These are phyloP conservation scores for Macaria notata DNA, from an alignment of 2,888 invertebrate species.

Conservation along the genomic window DNA sequence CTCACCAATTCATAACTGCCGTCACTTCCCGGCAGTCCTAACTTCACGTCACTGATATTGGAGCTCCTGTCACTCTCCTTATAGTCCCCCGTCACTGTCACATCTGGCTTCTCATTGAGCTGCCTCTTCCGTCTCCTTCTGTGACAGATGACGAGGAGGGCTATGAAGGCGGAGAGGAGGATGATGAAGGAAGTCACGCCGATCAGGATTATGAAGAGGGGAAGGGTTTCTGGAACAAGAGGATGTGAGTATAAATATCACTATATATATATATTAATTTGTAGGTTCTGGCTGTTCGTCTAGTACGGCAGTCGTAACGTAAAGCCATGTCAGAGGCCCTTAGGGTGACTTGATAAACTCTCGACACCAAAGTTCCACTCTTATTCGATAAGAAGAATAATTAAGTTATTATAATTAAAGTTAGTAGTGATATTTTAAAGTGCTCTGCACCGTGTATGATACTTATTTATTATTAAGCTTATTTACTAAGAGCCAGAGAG, in stretches of 20 bases:
- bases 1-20: slow-evolving; percentile 89
- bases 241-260: not conserved
- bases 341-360: no score
- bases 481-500: no score
- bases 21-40: slow-evolving; percentile 92
- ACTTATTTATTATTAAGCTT: no score
- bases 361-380: no score
- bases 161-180: slow-evolving; percentile 90
- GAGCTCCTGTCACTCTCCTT: slow-evolving; percentile 94
- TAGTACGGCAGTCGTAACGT: no score
- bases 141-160: slow-evolving; percentile 91
- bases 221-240: slow-evolving; percentile 84
- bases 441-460: no score
- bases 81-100: slow-evolving; percentile 76
- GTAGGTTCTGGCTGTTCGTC: no score
- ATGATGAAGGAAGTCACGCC: slow-evolving; percentile 93
- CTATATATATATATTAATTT: slow-evolving; percentile 33
- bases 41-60: slow-evolving; percentile 95
- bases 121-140: slow-evolving; percentile 82
- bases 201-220: slow-evolving; percentile 91
- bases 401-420: no score
- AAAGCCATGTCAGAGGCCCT: no score
- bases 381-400: no score
- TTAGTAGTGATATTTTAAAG: no score
- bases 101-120: slow-evolving; percentile 83